Percentiles rank a stretch among this genome's conserved stretches.
Evolutionary conservation across 2,113 vertebrate species (phyloP).

Genomic region (Ptilorrhoa leucosticta): DNA sequence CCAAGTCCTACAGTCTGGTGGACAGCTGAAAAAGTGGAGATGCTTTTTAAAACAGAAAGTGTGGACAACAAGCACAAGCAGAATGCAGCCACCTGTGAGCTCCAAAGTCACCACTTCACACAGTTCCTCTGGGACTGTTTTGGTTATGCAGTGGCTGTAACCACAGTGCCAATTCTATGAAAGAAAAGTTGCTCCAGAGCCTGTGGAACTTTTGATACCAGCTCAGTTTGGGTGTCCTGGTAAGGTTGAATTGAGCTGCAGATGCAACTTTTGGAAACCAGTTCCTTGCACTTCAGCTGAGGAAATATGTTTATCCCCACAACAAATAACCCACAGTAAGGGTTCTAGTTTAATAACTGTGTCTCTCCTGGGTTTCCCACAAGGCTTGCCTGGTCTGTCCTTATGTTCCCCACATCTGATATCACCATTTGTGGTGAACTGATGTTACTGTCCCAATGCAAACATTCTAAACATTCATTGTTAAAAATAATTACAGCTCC

Average conservation of each 20-base stretch:
- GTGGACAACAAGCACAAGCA: neutral
- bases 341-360: neutral
- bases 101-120: neutral
- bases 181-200: neutral
- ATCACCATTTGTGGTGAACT: neutral
- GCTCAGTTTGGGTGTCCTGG: too few relatives aligned
- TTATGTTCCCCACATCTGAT: neutral
- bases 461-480: neutral
- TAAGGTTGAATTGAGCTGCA: neutral
- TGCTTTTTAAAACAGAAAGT: neutral
- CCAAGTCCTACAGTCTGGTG: neutral
- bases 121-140: neutral
- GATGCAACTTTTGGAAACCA: neutral
- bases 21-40: neutral
- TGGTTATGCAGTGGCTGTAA: neutral
- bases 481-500: neutral
- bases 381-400: neutral
- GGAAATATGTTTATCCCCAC: neutral
- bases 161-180: neutral
- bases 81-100: neutral
- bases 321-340: neutral
- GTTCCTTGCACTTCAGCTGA: neutral
- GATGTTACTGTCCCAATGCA: neutral
- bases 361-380: neutral
- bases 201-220: neutral